Percentiles rank a stretch among this genome's conserved stretches.
phyloP scores from a whole-genome alignment of 2,888 invertebrate genomes.

The Limnephilus auricula region DNA sequence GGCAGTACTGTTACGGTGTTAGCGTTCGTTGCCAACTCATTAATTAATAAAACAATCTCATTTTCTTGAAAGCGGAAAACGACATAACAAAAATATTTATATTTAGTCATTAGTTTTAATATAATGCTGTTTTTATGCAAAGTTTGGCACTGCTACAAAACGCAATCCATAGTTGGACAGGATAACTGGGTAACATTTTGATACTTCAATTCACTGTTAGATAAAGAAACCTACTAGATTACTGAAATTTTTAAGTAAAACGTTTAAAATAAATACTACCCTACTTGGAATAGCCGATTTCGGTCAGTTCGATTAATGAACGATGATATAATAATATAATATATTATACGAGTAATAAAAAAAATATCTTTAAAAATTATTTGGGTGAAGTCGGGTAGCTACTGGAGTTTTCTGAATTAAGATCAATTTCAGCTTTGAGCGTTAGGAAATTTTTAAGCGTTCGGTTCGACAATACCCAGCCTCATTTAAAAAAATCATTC shows the following conservation, averaged over 20 bases:
- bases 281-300: not conserved
- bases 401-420: no score
- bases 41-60: conserved; percentile 35
- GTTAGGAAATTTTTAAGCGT: no score
- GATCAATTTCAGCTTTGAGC: no score
- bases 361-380: no score
- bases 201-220: not conserved
- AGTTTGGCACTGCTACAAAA: conserved; percentile 38
- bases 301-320: not conserved
- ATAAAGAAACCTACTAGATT: not conserved
- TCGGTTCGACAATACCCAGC: no score
- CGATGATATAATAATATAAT: no score
- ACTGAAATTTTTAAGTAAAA: not conserved
- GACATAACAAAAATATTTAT: conserved; percentile 55
- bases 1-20: not conserved
- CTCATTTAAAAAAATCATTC: no score
- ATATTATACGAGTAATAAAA: not conserved
- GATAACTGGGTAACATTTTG: not conserved
- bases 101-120: conserved; percentile 56
- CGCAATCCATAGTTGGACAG: not conserved
- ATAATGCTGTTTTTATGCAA: conserved; percentile 64
- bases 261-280: not conserved
- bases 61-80: conserved; percentile 48
- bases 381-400: not conserved
- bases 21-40: conserved; percentile 22